phyloP scores from a whole-genome alignment of 2,113 vertebrate genomes.

The Barbus barbus region DNA sequence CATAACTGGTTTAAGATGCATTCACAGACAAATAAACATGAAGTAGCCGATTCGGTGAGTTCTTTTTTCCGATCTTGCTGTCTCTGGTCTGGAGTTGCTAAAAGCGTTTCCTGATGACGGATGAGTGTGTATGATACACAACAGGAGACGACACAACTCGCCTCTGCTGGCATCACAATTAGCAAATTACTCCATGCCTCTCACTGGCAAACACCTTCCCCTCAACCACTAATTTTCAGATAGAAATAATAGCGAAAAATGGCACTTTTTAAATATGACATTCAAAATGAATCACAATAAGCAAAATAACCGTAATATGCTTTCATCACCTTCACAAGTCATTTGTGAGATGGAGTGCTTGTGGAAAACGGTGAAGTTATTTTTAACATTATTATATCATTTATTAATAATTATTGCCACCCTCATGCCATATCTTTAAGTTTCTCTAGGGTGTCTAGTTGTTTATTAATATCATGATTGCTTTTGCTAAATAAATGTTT shows the following conservation, averaged over 20 bases:
- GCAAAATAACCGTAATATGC: neutral
- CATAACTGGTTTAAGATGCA: neutral
- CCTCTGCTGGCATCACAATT: conserved; percentile 6
- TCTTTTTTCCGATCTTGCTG: neutral
- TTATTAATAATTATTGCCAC: neutral
- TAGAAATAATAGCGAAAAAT: conserved; percentile 28
- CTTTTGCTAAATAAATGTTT: conserved; percentile 22
- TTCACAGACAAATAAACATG: neutral
- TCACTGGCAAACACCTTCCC: neutral
- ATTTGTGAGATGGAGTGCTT: neutral
- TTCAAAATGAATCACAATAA: neutral
- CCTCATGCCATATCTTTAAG: neutral
- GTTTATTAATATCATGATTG: conserved; percentile 21
- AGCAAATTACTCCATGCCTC: conserved; percentile 8
- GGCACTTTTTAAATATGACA: no score
- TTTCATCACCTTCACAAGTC: conserved; percentile 29
- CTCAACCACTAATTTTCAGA: conserved; percentile 7
- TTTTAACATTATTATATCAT: no score
- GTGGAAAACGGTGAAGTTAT: neutral
- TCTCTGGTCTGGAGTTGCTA: neutral
- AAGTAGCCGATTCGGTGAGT: neutral
- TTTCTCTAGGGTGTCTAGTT: neutral
- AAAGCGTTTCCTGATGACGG: neutral
- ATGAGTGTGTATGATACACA: neutral
- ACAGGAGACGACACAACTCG: neutral